phyloP scores from a whole-genome alignment of 2,797 vertebrate species.

The Phaenicophaeus curvirostris region DNA sequence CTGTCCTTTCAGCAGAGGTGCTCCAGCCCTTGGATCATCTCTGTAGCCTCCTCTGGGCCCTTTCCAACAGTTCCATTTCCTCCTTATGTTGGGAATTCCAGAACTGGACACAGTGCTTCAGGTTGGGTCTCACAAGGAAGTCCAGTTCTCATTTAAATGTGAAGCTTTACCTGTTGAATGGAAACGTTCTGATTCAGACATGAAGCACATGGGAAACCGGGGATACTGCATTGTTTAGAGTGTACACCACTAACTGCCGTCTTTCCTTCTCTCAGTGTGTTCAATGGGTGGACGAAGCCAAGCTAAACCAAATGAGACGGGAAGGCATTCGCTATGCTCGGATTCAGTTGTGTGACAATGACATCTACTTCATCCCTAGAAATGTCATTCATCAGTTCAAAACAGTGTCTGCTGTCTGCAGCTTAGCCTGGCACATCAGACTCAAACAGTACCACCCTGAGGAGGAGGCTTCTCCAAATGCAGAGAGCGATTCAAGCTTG shows the following conservation, averaged over 20 bases:
- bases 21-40: no score
- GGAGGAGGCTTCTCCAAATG: slow-evolving; percentile 71
- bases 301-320: slow-evolving; percentile 96
- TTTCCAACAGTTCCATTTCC: no score
- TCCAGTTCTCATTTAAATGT: not conserved
- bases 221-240: not conserved
- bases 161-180: not conserved
- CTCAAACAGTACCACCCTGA: slow-evolving; percentile 89
- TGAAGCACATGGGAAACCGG: not conserved
- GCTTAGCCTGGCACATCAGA: slow-evolving; percentile 98
- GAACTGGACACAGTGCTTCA: no score
- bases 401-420: slow-evolving; percentile 98
- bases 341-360: slow-evolving; percentile 93
- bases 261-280: slow-evolving; percentile 80
- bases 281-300: slow-evolving; percentile 95
- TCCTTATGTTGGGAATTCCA: no score
- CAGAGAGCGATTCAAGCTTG: slow-evolving; percentile 71
- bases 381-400: slow-evolving; percentile 99
- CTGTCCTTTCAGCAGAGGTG: no score
- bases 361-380: slow-evolving; percentile 98
- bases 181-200: not conserved
- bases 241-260: slow-evolving; percentile 33
- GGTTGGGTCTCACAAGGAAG: no score
- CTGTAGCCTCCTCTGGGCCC: no score
- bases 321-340: slow-evolving; percentile 95